Conservation (phyloP, 2,797 vertebrate species). For the Pogoniulus pusillus region DNA sequence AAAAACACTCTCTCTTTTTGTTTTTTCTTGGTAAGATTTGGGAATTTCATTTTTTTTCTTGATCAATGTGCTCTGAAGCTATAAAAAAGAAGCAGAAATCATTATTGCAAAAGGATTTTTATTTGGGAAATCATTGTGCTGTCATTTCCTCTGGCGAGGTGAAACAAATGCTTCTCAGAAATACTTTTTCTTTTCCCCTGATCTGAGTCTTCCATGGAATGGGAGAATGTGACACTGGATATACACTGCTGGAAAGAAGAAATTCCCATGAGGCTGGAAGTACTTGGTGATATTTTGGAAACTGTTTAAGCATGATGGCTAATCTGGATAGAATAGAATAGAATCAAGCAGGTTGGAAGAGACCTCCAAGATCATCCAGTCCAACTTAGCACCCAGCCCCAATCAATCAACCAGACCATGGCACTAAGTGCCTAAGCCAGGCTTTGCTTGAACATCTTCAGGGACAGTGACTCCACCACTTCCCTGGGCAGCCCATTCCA, state of each 20-base stretch:
- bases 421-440: no score
- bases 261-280: not conserved
- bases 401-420: no score
- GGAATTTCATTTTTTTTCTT: not conserved
- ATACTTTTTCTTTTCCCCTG: not conserved
- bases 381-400: no score
- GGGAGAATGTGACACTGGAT: not conserved
- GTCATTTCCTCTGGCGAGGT: not conserved
- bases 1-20: not conserved
- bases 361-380: no score
- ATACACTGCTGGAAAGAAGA: not conserved
- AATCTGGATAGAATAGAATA: no score
- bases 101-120: not conserved
- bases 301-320: not conserved
- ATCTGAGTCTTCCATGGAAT: not conserved
- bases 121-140: not conserved
- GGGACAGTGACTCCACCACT: no score
- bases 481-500: no score
- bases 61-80: not conserved
- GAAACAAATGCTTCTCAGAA: not conserved
- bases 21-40: not conserved
- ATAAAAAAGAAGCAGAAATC: not conserved
- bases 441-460: no score
- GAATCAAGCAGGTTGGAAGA: no score
- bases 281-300: not conserved